A percentile compares a stretch with the other conserved stretches of the same genome.
These are phyloP conservation scores for Poeciliopsis gracilis DNA, from an alignment of 2,797 vertebrate species.

Conservation along the genomic window DNA sequence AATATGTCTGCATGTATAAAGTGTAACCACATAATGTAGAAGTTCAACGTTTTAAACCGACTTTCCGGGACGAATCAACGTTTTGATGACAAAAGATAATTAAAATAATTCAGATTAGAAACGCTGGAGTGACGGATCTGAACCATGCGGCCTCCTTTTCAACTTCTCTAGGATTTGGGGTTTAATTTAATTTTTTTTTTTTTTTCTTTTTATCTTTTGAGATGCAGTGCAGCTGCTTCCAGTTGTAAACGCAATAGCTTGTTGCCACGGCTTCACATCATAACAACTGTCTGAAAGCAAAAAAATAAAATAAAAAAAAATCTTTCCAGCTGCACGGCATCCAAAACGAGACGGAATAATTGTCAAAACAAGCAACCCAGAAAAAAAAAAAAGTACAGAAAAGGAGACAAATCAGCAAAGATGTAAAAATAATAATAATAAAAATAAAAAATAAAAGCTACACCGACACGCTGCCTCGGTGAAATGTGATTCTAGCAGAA, in stretches of 20 bases:
- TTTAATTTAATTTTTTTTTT: not conserved
- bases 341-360: not conserved
- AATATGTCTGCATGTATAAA: not conserved
- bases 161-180: not conserved
- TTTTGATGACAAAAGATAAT: not conserved
- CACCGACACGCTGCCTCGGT: not conserved
- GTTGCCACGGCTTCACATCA: not conserved
- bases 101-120: not conserved
- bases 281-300: not conserved
- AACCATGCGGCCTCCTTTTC: not conserved
- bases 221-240: not conserved
- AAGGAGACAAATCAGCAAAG: not conserved
- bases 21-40: not conserved
- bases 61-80: not conserved
- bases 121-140: too few relatives aligned
- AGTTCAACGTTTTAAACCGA: not conserved
- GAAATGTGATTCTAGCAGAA: not conserved
- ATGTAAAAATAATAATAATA: not conserved
- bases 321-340: not conserved
- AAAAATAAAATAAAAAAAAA: not conserved
- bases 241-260: not conserved
- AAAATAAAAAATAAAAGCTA: not conserved
- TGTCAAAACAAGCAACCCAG: not conserved
- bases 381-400: too few relatives aligned
- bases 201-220: not conserved